Evolutionary conservation across 2,888 invertebrate species (phyloP), one percentile per base, ranked within the genome.

Genomic region (Ormia ochracea): DNA sequence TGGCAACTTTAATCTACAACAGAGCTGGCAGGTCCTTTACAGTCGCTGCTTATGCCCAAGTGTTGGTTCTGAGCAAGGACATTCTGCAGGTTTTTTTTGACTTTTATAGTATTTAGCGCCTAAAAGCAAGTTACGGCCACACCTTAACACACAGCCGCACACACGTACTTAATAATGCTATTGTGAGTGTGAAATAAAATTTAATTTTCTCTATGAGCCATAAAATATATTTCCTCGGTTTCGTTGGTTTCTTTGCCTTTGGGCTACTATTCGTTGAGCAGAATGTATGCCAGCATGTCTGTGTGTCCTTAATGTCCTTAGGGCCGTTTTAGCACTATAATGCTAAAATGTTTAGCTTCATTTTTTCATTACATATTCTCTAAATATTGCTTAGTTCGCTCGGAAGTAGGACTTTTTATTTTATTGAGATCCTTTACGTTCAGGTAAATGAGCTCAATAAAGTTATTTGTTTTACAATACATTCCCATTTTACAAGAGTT

Each of bases 321-420:
- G 72, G 80, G 72, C 28, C 56, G 68, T 80, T 80, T 80, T 76
- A 80, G 63, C 80, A 80, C 80, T 63, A 43, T 36, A 21, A 50
- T 76, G 80, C 52, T 19, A 63, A 73, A 68, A 45, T 14, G 21
- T 33, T 43, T 38, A 21, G n/a, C 38, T 41, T 4, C n/a, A n/a
- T 12, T 74, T 56, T 56, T 38, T 56, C 41, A 3, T 28, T 19
- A 41, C 1, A 9, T 48, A 0, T 52, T 52, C 41, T 48, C 65
- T 65, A 41, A 43, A 75, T 33, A 63, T 69, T 56, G 12, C 50
- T 12, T 43, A 59, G 52, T 48, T 45, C 54, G 5, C 17, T 5
- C 7, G 14, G 43, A 41, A 54, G 63, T 38, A 63, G 76, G 41
- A n/a, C n/a, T n/a, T n/a, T n/a, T n/a, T n/a, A n/a, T 48, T 77